A percentile compares a stretch with the other conserved stretches of the same genome.
These are phyloP conservation scores for Poeciliopsis prolifica DNA, from an alignment of 2,113 vertebrate species.

Conservation along the genomic window DNA sequence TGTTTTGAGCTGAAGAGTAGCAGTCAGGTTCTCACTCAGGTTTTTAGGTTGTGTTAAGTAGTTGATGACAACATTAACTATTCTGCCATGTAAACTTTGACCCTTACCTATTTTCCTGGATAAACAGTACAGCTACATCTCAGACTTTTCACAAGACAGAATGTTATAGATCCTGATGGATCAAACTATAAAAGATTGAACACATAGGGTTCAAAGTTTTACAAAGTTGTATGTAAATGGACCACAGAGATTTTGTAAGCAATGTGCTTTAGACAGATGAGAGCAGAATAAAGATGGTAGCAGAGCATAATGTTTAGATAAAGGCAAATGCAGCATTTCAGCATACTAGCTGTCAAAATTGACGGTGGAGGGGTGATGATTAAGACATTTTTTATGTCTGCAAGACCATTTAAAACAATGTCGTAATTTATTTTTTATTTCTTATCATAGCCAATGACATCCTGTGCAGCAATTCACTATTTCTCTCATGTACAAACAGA, in stretches of 20 bases:
- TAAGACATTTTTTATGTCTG: neutral
- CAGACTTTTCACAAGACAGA: neutral
- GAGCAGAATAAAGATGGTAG: no score
- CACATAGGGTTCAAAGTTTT: neutral
- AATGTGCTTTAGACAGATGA: neutral
- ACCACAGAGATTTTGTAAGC: neutral
- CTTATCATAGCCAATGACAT: constrained; percentile 1
- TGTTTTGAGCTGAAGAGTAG: constrained; percentile 1
- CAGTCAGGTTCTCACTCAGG: constrained; percentile 22
- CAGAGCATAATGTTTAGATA: no score
- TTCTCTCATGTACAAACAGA: neutral
- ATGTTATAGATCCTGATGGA: neutral
- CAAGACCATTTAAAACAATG: neutral
- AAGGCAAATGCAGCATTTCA: neutral
- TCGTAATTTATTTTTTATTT: neutral
- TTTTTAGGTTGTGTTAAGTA: constrained; percentile 33
- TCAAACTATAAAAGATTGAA: neutral
- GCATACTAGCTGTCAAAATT: neutral
- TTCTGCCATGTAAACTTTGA: constrained; percentile 33
- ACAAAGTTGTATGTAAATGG: neutral
- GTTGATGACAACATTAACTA: constrained; percentile 41
- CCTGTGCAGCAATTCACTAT: neutral
- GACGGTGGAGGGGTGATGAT: neutral
- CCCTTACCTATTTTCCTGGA: constrained; percentile 15
- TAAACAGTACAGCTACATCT: constrained; percentile 3